These are phyloP conservation scores for Amazona vittata DNA, from an alignment of 2,113 vertebrate genomes.

Conservation along the genomic window DNA sequence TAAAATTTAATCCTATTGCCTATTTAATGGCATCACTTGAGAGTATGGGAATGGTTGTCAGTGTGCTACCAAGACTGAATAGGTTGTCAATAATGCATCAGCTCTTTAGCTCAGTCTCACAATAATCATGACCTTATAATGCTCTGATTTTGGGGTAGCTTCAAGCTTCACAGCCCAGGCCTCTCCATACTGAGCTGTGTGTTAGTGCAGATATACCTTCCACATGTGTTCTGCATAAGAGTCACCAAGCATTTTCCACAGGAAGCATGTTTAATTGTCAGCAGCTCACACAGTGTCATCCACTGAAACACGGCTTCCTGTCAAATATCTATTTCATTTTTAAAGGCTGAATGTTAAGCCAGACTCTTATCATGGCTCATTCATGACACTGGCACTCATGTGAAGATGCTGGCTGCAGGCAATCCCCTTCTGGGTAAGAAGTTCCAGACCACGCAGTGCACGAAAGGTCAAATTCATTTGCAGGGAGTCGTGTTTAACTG, in stretches of 20 bases:
- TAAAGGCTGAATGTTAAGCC: neutral
- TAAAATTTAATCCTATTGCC: neutral
- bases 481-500: conserved; percentile 59
- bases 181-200: neutral
- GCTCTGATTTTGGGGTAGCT: neutral
- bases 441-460: conserved; percentile 8
- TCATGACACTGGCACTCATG: neutral
- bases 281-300: neutral
- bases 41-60: neutral
- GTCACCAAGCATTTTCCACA: neutral
- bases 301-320: neutral
- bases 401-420: conserved; percentile 10
- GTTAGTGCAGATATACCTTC: neutral
- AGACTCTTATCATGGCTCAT: neutral
- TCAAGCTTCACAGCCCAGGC: neutral
- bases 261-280: neutral
- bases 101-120: neutral
- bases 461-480: conserved; percentile 71
- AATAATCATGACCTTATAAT: neutral
- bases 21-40: neutral
- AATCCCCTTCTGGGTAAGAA: conserved; percentile 17
- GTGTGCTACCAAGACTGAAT: neutral
- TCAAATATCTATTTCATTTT: neutral
- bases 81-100: neutral
- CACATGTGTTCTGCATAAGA: neutral